Base-by-base conservation (phyloP, 2,888 invertebrate genomes). In the Limulus polyphemus region DNA sequence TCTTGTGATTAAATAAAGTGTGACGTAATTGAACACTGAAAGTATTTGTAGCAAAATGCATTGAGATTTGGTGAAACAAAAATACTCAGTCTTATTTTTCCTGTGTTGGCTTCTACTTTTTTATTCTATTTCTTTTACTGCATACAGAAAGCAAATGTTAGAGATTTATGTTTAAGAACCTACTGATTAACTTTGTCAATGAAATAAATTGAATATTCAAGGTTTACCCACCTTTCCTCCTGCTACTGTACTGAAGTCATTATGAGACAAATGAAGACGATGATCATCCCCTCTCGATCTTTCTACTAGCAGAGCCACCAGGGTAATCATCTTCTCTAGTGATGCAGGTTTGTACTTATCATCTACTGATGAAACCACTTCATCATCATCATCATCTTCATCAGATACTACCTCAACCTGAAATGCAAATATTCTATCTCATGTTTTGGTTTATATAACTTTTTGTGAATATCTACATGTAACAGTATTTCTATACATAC, bases 311-410 rank as follows among this genome's bases (percentile, higher is more conserved):
- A 87, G 84, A 1, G 90, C 90, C 48, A 93, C 88, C 12, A 94
- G 78, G 12, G 91, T 88, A 69, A 94, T 90, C 94, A 95, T 94
- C 79, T 94, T 94, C 77, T 94, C 94, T 13, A 95, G 78, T 0
- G 93, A 92, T 0, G 89, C 89, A 0, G 93, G 92, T 65, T 91
- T 83, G 69, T 90, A 84, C 75, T 92, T 91, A 65, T 86, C 86
- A 1, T 66, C 66, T 62, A 76, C 80, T 0, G 83, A 81, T 56
- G 84, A 77, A 0, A 84, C 81, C 11, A 81, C 79, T 11, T 83
- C 81, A 68, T 84, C 84, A 69, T 83, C 83, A 65, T 86, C 86
- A 65, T 85, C 84, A 58, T 78, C 79, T 60, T 84, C 84, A 71
- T 85, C 86, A 65, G 84, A 84, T n/a, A 84, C 81, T 58, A 84